Percentiles rank a stretch among this genome's conserved stretches.
phyloP scores from a whole-genome alignment of 2,113 vertebrate species.

The western clawed frog (Xenopus tropicalis) region UCB_Xtro_10.0 CM004452.2:31898001-31898500 shows the following conservation, averaged over 20 bases:
- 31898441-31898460: too few relatives aligned
- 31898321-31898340: slow-evolving; percentile 54
- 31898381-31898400: too few relatives aligned
- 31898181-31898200: slow-evolving; percentile 58
- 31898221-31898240: slow-evolving; percentile 76
- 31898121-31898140: slow-evolving; percentile 66
- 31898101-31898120: slow-evolving; percentile 8
- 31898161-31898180: slow-evolving; percentile 73
- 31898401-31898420: too few relatives aligned
- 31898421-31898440: too few relatives aligned
- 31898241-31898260: slow-evolving; percentile 71
- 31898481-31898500: too few relatives aligned
- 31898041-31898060: slow-evolving; percentile 58
- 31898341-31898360: too few relatives aligned
- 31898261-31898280: slow-evolving; percentile 84
- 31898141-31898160: slow-evolving; percentile 58
- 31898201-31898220: slow-evolving; percentile 64
- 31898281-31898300: slow-evolving; percentile 75
- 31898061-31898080: slow-evolving; percentile 64
- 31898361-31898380: too few relatives aligned
- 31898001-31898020: background rate
- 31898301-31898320: slow-evolving; percentile 90
- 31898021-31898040: slow-evolving; percentile 42
- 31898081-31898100: slow-evolving; percentile 60
- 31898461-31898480: too few relatives aligned